Base-by-base conservation (phyloP, 2,888 invertebrate species). In the Adineta ricciae region DNA sequence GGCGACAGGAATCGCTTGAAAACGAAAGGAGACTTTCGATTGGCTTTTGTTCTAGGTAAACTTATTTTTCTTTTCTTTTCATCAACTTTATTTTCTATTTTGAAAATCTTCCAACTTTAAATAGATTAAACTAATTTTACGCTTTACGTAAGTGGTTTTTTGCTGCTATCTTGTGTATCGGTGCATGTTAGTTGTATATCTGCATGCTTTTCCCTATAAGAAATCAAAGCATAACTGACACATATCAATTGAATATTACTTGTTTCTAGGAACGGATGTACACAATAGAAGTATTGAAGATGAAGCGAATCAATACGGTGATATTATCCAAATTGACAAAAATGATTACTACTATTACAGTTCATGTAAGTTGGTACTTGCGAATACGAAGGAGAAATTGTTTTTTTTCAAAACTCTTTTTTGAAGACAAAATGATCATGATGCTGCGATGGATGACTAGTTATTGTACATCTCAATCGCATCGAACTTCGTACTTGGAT, bases 381-480 rank as follows among this genome's bases (percentile, higher is more conserved):
- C 3, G 24, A 19, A 32, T 7, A 8, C 14, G 19, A 54, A n/a
- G 2, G 11, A n/a, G 7, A n/a, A 7, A 0, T 36, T 4, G 1
- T 1, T 36, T 36, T 36, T 24, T 36, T 72, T 27, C n/a, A n/a
- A n/a, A n/a, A n/a, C n/a, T n/a, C 1, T 21, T 72, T 1, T 38
- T 38, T 38, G 0, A 32, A 78, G 78, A 41, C 41, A 85, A 85
- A 84, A 73, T 72, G 50, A 52, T 84, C 2, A 85, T 85, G 85
- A 83, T 83, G 7, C 27, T 85, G 32, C 83, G 52, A 50, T 85
- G 85, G 84, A 82, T 85, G 16, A 83, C 52, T 73, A 27, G 36
- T 72, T 84, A 84, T 46, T 85, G 85, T 56, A 19, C 38, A 41
- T 36, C 41, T 11, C 38, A 41, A 41, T 64, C 64, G 27, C 19